These are phyloP conservation scores for Trialeurodes vaporariorum DNA, from an alignment of 1,140 invertebrate genomes.

Conservation along the genomic window DNA sequence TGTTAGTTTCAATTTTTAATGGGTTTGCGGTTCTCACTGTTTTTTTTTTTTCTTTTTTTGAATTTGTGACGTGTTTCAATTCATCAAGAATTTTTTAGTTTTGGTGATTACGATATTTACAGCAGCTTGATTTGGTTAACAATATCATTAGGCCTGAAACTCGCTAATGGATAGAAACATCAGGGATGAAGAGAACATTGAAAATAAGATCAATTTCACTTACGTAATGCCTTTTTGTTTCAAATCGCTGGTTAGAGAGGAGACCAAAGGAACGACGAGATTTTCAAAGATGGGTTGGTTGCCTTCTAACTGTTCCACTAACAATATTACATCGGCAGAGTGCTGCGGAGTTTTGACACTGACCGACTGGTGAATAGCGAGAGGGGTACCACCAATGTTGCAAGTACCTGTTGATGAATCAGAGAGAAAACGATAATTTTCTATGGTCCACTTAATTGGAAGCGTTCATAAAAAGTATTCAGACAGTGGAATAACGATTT, in stretches of 20 bases:
- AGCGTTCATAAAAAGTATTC: no score
- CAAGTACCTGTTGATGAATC: slow-evolving; percentile 39
- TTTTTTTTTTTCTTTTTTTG: no score
- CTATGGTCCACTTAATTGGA: neutral
- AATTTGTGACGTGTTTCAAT: no score
- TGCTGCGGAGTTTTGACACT: slow-evolving; percentile 51
- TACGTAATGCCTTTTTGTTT: slow-evolving; percentile 44
- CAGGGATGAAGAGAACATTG: no score
- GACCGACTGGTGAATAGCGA: slow-evolving; percentile 46
- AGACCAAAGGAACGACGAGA: slow-evolving; percentile 35
- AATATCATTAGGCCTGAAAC: no score
- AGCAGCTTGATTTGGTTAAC: no score
- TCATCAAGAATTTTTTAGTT: no score
- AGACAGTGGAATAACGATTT: no score
- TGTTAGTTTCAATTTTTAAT: no score
- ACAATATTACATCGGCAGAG: slow-evolving; percentile 56
- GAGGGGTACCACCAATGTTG: slow-evolving; percentile 39
- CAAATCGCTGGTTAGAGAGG: slow-evolving; percentile 36
- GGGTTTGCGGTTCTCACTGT: no score
- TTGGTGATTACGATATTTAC: no score
- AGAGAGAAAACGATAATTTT: slow-evolving; percentile 4
- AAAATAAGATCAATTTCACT: slow-evolving; percentile 24
- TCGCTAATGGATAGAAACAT: no score
- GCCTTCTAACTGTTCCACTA: slow-evolving; percentile 45
- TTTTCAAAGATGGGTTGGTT: slow-evolving; percentile 40